A percentile compares a stretch with the other conserved stretches of the same genome.
These are phyloP conservation scores for Irena cyanogastra DNA, from an alignment of 2,113 vertebrate genomes.

Conservation along the genomic window DNA sequence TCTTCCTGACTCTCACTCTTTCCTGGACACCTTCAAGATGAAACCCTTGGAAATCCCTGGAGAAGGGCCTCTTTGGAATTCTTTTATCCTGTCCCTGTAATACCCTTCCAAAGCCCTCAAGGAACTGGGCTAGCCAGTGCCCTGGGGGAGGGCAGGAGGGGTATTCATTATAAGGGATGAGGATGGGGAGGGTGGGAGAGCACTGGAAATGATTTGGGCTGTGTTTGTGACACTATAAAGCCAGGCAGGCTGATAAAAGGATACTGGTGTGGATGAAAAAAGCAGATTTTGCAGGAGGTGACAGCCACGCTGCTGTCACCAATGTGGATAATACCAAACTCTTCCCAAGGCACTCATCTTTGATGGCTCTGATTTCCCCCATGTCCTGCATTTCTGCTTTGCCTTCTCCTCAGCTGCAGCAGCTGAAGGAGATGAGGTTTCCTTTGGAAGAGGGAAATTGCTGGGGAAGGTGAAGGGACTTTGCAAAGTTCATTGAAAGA, in stretches of 20 bases:
- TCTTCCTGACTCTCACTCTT: too few relatives aligned
- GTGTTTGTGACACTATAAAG: neutral
- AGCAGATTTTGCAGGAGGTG: neutral
- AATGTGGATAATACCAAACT: accelerated
- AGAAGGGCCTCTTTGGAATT: too few relatives aligned
- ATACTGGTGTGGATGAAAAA: neutral
- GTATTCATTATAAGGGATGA: too few relatives aligned
- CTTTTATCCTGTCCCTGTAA: too few relatives aligned
- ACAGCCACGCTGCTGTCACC: neutral
- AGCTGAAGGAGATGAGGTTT: neutral
- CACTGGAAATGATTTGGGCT: neutral
- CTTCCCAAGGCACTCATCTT: neutral
- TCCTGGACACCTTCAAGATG: too few relatives aligned
- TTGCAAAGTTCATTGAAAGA: neutral
- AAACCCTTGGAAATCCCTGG: too few relatives aligned
- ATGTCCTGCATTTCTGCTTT: neutral
- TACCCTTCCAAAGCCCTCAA: too few relatives aligned
- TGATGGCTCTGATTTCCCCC: neutral
- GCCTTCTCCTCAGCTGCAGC: neutral
- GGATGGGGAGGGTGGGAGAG: neutral
- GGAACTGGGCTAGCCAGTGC: too few relatives aligned
- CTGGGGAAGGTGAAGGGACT: neutral
- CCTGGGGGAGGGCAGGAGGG: too few relatives aligned
- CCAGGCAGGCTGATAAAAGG: neutral
- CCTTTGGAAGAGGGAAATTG: neutral